phyloP scores from a whole-genome alignment of 2,888 invertebrate genomes.

The Sarcophaga carnaria region DNA sequence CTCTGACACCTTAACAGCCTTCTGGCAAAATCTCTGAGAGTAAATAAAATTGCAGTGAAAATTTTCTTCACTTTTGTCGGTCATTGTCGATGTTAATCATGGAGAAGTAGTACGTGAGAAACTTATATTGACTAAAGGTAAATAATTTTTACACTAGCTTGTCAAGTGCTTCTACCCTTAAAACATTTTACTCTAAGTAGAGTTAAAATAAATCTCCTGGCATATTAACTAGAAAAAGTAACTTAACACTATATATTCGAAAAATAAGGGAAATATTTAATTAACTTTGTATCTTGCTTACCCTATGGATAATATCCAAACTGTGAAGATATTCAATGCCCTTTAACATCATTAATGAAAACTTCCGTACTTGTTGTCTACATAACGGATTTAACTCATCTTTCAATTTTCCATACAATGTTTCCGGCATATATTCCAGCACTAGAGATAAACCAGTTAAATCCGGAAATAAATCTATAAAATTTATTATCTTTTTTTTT shows the following conservation, averaged over 20 bases:
- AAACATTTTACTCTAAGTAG: too few relatives aligned
- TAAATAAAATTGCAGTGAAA: too few relatives aligned
- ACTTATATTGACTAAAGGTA: background rate
- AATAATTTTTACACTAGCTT: background rate
- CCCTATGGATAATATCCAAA: conserved; percentile 96
- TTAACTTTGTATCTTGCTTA: conserved; percentile 81
- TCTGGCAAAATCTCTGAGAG: too few relatives aligned
- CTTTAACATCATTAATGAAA: conserved; percentile 93
- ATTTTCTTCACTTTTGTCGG: too few relatives aligned
- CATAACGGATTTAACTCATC: conserved; percentile 87
- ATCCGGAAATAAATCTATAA: conserved; percentile 94
- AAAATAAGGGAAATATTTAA: background rate
- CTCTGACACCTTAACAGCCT: too few relatives aligned
- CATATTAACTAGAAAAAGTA: too few relatives aligned
- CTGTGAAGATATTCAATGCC: conserved; percentile 95
- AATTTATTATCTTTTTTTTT: conserved; percentile 90
- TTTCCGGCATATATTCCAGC: conserved; percentile 96
- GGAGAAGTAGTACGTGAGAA: too few relatives aligned
- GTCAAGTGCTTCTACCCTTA: too few relatives aligned
- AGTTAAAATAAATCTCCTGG: too few relatives aligned
- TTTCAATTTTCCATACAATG: conserved; percentile 90
- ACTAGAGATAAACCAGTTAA: conserved; percentile 94
- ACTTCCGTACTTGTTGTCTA: conserved; percentile 90
- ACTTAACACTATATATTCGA: too few relatives aligned
- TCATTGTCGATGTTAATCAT: too few relatives aligned